phyloP scores from a whole-genome alignment of 2,113 vertebrate species.

The Chloebia gouldiae region DNA sequence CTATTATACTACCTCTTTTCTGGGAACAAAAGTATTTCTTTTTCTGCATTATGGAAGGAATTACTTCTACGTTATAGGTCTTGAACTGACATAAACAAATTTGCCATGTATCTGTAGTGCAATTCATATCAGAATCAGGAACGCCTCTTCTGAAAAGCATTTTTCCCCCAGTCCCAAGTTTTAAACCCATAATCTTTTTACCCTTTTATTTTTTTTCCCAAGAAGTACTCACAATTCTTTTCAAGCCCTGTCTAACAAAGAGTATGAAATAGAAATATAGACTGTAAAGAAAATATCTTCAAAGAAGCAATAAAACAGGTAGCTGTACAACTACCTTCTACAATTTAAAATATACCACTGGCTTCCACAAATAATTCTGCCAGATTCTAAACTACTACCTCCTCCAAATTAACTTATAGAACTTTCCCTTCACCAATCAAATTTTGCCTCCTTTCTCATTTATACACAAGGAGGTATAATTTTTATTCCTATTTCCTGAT shows the following conservation, averaged over 20 bases:
- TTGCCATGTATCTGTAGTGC: background rate
- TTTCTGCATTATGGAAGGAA: background rate
- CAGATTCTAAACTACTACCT: background rate
- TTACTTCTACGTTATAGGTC: background rate
- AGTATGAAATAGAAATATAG: background rate
- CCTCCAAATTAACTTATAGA: background rate
- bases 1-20: background rate
- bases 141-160: background rate
- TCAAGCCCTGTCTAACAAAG: background rate
- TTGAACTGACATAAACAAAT: background rate
- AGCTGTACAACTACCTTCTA: background rate
- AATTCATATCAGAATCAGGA: background rate
- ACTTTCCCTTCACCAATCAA: background rate
- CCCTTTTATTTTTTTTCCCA: no score
- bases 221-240: background rate
- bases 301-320: background rate
- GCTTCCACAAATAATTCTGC: background rate
- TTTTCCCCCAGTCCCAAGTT: background rate
- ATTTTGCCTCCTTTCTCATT: background rate
- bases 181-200: background rate
- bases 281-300: background rate
- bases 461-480: background rate
- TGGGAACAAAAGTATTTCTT: background rate
- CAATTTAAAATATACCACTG: background rate
- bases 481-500: background rate